Evolutionary conservation across 1,140 invertebrate species (phyloP).

Genomic region (Dysdera silvatica): DNA sequence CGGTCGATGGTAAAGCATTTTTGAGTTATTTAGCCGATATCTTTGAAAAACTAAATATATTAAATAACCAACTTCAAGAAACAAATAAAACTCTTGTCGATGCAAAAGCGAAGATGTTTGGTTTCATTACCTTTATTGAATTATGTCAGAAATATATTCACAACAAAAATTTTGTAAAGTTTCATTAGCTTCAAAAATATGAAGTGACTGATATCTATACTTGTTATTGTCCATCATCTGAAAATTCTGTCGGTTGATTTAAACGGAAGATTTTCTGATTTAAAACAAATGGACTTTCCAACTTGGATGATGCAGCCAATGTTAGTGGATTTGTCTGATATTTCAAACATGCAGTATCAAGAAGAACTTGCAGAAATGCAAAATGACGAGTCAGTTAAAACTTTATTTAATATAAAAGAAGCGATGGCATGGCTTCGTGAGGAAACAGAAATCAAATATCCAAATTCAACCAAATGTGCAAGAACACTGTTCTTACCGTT

Average conservation of each 20-base stretch:
- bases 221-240: constrained; percentile 18
- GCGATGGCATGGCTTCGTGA: not conserved
- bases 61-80: constrained; percentile 20
- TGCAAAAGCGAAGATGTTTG: constrained; percentile 20
- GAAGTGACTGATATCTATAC: constrained; percentile 16
- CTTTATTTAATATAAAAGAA: constrained; percentile 4
- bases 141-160: not conserved
- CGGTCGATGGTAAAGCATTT: constrained; percentile 25
- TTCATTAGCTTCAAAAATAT: constrained; percentile 20
- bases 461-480: not conserved
- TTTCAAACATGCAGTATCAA: not conserved
- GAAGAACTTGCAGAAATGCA: constrained; percentile 1
- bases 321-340: not conserved
- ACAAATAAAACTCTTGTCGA: constrained; percentile 28
- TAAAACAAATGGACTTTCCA: constrained; percentile 1
- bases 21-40: constrained; percentile 27
- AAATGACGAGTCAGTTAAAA: constrained; percentile 3
- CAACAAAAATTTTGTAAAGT: constrained; percentile 15
- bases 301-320: not conserved
- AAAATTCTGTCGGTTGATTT: constrained; percentile 17
- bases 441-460: not conserved
- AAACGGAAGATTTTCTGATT: constrained; percentile 1
- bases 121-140: constrained; percentile 15
- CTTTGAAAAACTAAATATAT: constrained; percentile 22
- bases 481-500: not conserved